phyloP scores from a whole-genome alignment of 2,888 invertebrate genomes.

The Acronicta aceris region DNA sequence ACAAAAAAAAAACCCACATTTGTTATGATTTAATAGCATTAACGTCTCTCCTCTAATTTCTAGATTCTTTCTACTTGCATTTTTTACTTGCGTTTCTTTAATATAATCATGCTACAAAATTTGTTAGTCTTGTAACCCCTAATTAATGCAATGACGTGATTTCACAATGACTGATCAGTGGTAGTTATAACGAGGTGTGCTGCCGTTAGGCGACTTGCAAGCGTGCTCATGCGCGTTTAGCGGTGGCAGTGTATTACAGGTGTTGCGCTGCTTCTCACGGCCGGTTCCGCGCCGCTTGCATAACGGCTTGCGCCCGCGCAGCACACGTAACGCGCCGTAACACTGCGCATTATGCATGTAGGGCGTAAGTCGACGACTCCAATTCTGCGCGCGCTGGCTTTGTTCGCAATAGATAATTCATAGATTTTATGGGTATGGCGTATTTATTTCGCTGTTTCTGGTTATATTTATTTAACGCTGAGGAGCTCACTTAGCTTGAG shows the following conservation, averaged over 20 bases:
- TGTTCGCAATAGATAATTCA: slow-evolving; percentile 44
- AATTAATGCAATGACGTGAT: slow-evolving; percentile 55
- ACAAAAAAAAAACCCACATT: too few relatives aligned
- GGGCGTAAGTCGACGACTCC: slow-evolving; percentile 70
- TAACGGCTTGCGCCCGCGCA: slow-evolving; percentile 73
- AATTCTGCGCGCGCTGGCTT: slow-evolving; percentile 29
- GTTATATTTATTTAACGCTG: too few relatives aligned
- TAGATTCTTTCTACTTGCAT: too few relatives aligned
- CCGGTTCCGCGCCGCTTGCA: slow-evolving; percentile 81
- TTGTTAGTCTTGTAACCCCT: slow-evolving; percentile 32
- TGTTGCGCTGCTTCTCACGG: slow-evolving; percentile 83
- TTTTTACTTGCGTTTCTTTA: too few relatives aligned
- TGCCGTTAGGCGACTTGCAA: slow-evolving; percentile 68
- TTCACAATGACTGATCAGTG: slow-evolving; percentile 56
- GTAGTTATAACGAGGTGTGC: slow-evolving; percentile 50
- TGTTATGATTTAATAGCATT: too few relatives aligned
- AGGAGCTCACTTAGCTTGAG: too few relatives aligned
- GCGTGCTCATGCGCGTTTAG: slow-evolving; percentile 65
- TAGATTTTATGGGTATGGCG: slow-evolving; percentile 12
- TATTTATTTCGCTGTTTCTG: slow-evolving; percentile 28
- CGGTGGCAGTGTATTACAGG: slow-evolving; percentile 70
- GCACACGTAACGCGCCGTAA: slow-evolving; percentile 84
- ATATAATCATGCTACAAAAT: slow-evolving; percentile 25
- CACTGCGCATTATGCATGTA: slow-evolving; percentile 83
- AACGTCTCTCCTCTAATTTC: too few relatives aligned